phyloP scores from a whole-genome alignment of 2,888 invertebrate species.

The Caenorhabditis macrosperma region DNA sequence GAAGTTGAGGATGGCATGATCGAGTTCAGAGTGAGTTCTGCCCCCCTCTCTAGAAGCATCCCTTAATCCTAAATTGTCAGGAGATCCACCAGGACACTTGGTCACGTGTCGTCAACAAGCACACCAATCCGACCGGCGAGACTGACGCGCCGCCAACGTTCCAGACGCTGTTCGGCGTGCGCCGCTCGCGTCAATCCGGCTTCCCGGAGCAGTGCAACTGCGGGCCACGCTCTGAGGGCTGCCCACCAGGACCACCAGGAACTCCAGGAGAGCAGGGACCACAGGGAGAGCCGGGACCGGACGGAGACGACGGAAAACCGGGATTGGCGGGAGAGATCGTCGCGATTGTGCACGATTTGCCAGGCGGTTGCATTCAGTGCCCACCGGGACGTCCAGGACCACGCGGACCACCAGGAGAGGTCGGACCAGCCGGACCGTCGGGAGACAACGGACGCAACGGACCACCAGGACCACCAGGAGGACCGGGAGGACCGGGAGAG shows the following conservation, averaged over 20 bases:
- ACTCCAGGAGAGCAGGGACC: conserved; percentile 66
- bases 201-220: conserved; percentile 68
- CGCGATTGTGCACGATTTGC: conserved; percentile 64
- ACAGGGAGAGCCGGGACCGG: conserved; percentile 61
- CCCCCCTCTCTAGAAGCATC: neutral
- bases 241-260: conserved; percentile 71
- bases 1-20: conserved; percentile 66
- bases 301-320: conserved; percentile 65
- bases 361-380: conserved; percentile 67
- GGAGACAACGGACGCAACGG: conserved; percentile 61
- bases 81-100: conserved; percentile 66
- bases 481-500: conserved; percentile 56
- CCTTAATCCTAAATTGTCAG: conserved; percentile 17
- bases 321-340: conserved; percentile 63
- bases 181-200: conserved; percentile 63
- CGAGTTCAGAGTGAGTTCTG: conserved; percentile 63
- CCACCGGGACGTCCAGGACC: conserved; percentile 65
- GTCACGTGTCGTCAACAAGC: conserved; percentile 59
- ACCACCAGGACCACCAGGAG: conserved; percentile 63
- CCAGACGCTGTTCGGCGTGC: conserved; percentile 66
- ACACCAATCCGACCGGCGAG: conserved; percentile 60
- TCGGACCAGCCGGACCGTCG: conserved; percentile 60
- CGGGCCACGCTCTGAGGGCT: conserved; percentile 64
- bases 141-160: conserved; percentile 64
- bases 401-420: conserved; percentile 62